Evolutionary conservation across 1,140 invertebrate species (phyloP), one percentile per base, ranked within the genome.

Genomic region (Papilio xuthus): DNA sequence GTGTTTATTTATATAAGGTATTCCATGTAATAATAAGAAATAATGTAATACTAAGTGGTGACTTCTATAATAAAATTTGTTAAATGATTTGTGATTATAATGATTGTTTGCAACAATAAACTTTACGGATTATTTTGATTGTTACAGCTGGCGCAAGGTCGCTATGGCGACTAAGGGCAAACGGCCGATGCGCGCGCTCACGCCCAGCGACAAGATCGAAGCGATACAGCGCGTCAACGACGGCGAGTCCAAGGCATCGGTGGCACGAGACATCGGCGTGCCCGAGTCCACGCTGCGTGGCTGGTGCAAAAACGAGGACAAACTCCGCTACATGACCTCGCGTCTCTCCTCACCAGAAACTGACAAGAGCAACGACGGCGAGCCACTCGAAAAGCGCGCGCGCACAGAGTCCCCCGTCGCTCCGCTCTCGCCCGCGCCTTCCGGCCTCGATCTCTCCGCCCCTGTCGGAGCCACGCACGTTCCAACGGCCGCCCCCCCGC

Each of bases 261-360:
- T 98, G 0, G 97, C 97, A 0, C 92, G 97, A 0, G 96, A 97
- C 81, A 97, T 97, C 85, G 97, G 97, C 0, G 97, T 98, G 0
- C 97, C 97, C 0, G 97, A 98, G 88, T 97, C 97, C 0, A 98
- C 97, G 0, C 90, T 98, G 1, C 94, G 97, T 0, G 97, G 97
- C 23, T 98, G 97, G 97, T 98, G 97, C 91, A 98, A 98, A 86
- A 97, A 97, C 82, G 96, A 97, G 85, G 95, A 96, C 79, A 97
- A 97, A 84, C 95, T 97, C 1, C 95, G 96, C 1, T 96, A 95
- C 70, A 96, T 97, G 94, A 96, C 96, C 0, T 95, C 95, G 13
- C 94, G 95, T 13, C 95, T 96, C 78, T 96, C 96, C 6, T 95
- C 95, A 0, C 95, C 96, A 0, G 96, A 96, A 77, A 96, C 93